A percentile compares a stretch with the other conserved stretches of the same genome.
phyloP scores from a whole-genome alignment of 2,797 vertebrate genomes.

The Lemur catta region DNA sequence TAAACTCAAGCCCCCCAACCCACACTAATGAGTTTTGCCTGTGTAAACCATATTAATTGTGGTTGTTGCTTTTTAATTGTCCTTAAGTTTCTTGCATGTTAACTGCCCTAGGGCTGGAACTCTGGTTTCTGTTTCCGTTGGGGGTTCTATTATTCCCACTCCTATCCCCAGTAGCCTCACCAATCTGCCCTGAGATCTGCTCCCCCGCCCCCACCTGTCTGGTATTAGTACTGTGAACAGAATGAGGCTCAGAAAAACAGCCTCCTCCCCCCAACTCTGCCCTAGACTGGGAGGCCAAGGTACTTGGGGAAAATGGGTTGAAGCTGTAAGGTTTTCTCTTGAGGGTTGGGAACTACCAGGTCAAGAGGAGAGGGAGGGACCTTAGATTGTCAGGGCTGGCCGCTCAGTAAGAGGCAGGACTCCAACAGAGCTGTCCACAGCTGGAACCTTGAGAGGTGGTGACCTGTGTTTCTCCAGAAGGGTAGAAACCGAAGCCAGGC shows the following conservation, averaged over 20 bases:
- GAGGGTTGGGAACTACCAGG: neutral
- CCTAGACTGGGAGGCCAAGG: neutral
- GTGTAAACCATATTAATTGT: conserved; percentile 68
- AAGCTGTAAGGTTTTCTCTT: neutral
- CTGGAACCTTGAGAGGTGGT: neutral
- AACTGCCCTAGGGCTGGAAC: conserved; percentile 54
- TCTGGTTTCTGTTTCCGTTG: conserved; percentile 66
- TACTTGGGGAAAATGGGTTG: neutral
- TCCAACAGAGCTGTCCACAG: neutral
- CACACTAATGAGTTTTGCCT: conserved; percentile 70
- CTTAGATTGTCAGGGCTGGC: neutral
- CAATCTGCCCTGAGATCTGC: neutral
- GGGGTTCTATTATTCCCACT: neutral
- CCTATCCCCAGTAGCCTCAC: neutral
- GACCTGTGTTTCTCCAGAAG: neutral
- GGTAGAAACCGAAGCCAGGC: neutral
- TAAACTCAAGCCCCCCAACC: conserved; percentile 14
- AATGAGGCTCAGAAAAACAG: neutral
- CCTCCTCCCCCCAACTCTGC: no score
- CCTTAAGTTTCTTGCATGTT: conserved; percentile 54
- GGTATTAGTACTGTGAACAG: neutral
- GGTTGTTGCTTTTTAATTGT: conserved; percentile 68
- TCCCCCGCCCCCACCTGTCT: neutral
- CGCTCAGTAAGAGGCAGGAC: neutral
- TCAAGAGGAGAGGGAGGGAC: neutral